Evolutionary conservation across 2,113 vertebrate genomes (phyloP), one percentile per base, ranked within the genome.

Genomic region (Clarias magur): DNA sequence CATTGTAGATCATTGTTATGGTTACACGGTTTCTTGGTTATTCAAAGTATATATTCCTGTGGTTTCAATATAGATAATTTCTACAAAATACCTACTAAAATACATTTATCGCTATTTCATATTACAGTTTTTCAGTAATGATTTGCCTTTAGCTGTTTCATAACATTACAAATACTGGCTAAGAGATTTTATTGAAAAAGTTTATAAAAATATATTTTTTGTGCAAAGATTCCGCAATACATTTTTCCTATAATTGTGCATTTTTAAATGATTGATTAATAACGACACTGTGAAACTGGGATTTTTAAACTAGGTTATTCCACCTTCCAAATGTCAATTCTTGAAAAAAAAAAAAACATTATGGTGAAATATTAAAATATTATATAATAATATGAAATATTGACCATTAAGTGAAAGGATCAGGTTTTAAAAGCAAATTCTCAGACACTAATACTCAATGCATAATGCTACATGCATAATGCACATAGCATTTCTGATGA

Each of bases 381-480:
- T 48, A 48, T 48, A 48, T 8, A 48, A 48, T 48, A 48, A 48
- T 48, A 54, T 34, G 4, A 63, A 53, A 53, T n/a, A 85, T n/a
- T 78, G 23, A 63, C 27, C n/a, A 79, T 38, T 79, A 78, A 79
- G 84, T 65, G 25, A 16, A 54, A 65, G 30, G 54, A 53, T 78
- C 19, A 38, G 23, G 54, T 53, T 60, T 30, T 38, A 27, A 59
- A 75, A 73, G 15, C 38, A 34, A 60, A 25, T 30, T 17, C 12
- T 76, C 83, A 48, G 83, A 76, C 56, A 27, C 25, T 53, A 23
- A 63, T 78, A 78, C 84, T 56, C 27, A 13, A 34, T 27, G 23
- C 23, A 38, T 34, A 34, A 34, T 34, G 21, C 56, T 59, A 17
- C 25, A 34, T 19, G 23, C 70, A 25, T 60, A 57, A 73, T 12